Evolutionary conservation across 2,113 vertebrate species (phyloP).

Genomic region (Dolichotis patagonum): DNA sequence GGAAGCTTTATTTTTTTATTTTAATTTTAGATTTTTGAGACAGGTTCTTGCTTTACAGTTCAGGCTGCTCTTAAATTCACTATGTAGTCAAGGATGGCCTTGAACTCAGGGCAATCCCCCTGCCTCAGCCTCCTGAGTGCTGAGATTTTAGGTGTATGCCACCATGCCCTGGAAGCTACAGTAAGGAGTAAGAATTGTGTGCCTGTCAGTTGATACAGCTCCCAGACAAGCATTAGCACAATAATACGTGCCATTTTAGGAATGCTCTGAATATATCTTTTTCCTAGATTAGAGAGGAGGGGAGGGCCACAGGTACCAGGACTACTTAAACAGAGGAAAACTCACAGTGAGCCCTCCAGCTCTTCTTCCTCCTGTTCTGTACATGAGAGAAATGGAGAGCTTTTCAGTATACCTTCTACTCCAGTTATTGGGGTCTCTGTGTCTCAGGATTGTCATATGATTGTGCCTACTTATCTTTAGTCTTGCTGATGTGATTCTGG

Average conservation of each 20-base stretch:
- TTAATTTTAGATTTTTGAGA: neutral
- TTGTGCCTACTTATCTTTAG: neutral
- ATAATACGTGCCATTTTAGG: neutral
- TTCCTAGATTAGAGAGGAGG: neutral
- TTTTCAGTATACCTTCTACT: neutral
- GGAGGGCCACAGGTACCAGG: neutral
- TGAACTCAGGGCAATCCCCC: neutral
- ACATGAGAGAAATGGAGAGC: neutral
- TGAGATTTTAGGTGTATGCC: neutral
- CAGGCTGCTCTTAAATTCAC: neutral
- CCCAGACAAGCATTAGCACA: neutral
- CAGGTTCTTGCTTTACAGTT: neutral
- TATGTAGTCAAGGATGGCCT: neutral
- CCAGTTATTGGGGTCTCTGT: neutral
- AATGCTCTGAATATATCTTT: neutral
- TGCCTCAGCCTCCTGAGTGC: neutral
- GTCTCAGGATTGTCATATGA: neutral
- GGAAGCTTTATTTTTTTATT: neutral
- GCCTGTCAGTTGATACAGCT: neutral
- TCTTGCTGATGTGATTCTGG: neutral
- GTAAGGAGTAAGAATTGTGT: conserved; percentile 1
- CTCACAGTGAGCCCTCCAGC: neutral
- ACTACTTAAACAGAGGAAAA: neutral
- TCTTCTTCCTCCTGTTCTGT: neutral
- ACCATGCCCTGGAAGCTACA: neutral